Base-by-base conservation (phyloP, 2,888 invertebrate genomes). In the Matsumyia berberina region DNA sequence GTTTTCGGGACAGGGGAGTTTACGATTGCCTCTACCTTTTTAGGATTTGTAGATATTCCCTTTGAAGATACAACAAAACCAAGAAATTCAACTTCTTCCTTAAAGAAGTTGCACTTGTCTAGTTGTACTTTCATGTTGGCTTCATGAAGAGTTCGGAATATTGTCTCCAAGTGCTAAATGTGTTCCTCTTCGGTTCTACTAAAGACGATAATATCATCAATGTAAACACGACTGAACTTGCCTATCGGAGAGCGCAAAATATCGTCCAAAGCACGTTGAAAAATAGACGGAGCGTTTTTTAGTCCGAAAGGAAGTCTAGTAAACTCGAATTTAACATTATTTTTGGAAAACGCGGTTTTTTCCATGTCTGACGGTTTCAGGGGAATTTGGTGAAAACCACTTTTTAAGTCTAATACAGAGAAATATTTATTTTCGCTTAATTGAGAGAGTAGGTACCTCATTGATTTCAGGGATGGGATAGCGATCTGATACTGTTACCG, bases 1-100 rank as follows among this genome's bases (percentile, higher is more conserved):
- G 67, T 79, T 24, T 70, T 73, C 0, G 86, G 79, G 0, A 11
- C 24, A 5, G 80, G 79, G 5, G 82, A 78, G 8, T 73, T 49
- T 9, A 44, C 5, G 0, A 81, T 81, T 4, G 74, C 78, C 35
- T 69, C 44, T 0, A 83, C 72, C 35, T 76, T 76, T 11, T 53
- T 35, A 5, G 31, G 19, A 12, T 86, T 81, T 0, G 78, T 66
- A 55, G 57, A 74, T 7, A 87, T 67, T 0, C 76, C 87, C 1
- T 74, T 44, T 7, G 29, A 15, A 5, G 79, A 67, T 15, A 87
- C 19, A 9, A 35, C 11, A 19, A 49, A 42, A 3, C 9, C 9
- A 0, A 37, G 11, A 37, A 8, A 37, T 3, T 37, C 11, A 3
- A 37, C 37, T 37, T 37, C 11, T 37, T 37, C 11, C 11, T 37